phyloP scores from a whole-genome alignment of 1,140 invertebrate genomes.

The Thaumetopoea pityocampa region DNA sequence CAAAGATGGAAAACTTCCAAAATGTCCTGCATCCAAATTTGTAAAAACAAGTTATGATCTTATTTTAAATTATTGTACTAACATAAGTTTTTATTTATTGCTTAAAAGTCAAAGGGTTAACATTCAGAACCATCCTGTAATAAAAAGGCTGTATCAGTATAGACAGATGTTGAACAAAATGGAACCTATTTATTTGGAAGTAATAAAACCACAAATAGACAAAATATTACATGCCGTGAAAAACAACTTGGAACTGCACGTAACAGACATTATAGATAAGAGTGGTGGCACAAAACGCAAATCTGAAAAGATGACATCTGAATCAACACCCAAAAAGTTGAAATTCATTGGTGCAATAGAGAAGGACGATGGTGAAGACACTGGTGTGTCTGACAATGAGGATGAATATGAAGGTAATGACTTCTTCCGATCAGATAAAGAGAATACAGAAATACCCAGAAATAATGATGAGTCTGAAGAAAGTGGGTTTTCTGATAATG shows the following conservation, averaged over 20 bases:
- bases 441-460: constrained; percentile 32
- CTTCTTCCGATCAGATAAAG: constrained; percentile 49
- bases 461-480: constrained; percentile 60
- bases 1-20: constrained; percentile 74
- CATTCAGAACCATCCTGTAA: constrained; percentile 89
- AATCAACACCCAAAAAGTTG: constrained; percentile 60
- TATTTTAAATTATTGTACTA: constrained; percentile 88
- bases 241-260: constrained; percentile 67
- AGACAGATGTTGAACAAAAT: constrained; percentile 85
- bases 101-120: constrained; percentile 84
- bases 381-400: constrained; percentile 57
- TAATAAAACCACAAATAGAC: constrained; percentile 81
- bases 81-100: constrained; percentile 91
- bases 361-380: constrained; percentile 63
- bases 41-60: constrained; percentile 83
- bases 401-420: constrained; percentile 58
- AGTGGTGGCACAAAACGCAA: constrained; percentile 49
- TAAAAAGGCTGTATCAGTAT: constrained; percentile 88
- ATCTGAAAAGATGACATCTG: constrained; percentile 36
- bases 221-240: constrained; percentile 73
- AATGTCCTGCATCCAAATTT: constrained; percentile 80
- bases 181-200: constrained; percentile 80
- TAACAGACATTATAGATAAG: constrained; percentile 36
- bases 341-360: constrained; percentile 60
- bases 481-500: constrained; percentile 62